These are phyloP conservation scores for Chrysotoxum bicinctum DNA, from an alignment of 2,888 invertebrate genomes.

Conservation along the genomic window DNA sequence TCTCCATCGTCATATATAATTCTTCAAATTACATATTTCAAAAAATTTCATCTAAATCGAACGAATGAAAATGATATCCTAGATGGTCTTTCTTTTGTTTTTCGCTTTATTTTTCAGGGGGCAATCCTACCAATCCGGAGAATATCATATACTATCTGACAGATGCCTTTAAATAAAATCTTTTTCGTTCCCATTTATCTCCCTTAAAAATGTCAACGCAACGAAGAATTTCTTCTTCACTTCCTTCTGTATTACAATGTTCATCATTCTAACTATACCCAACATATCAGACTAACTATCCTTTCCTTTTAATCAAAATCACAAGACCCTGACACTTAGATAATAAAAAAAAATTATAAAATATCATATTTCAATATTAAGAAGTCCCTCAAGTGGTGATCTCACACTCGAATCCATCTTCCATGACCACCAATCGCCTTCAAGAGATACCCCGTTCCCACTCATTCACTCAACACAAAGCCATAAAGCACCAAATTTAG, in stretches of 20 bases:
- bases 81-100: too few species aligned
- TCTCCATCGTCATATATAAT: too few species aligned
- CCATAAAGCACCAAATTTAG: conserved; percentile 69
- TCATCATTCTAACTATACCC: neutral
- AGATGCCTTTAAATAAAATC: neutral
- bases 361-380: conserved; percentile 60
- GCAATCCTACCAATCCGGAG: neutral
- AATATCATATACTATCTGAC: neutral
- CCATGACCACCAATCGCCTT: conserved; percentile 3
- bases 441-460: conserved; percentile 14
- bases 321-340: conserved; percentile 61
- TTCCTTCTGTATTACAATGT: neutral
- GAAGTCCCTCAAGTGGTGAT: conserved; percentile 30
- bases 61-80: too few species aligned
- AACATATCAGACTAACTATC: conserved; percentile 30
- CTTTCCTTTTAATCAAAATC: conserved; percentile 56
- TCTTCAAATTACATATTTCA: too few species aligned
- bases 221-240: neutral
- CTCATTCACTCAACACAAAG: conserved; percentile 54
- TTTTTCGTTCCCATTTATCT: neutral
- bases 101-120: too few species aligned
- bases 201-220: too few species aligned
- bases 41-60: too few species aligned
- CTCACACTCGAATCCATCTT: conserved; percentile 24
- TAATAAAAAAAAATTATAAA: conserved; percentile 22